Evolutionary conservation across 1,140 invertebrate genomes (phyloP).

Genomic region (Zaprionus lachaisei): DNA sequence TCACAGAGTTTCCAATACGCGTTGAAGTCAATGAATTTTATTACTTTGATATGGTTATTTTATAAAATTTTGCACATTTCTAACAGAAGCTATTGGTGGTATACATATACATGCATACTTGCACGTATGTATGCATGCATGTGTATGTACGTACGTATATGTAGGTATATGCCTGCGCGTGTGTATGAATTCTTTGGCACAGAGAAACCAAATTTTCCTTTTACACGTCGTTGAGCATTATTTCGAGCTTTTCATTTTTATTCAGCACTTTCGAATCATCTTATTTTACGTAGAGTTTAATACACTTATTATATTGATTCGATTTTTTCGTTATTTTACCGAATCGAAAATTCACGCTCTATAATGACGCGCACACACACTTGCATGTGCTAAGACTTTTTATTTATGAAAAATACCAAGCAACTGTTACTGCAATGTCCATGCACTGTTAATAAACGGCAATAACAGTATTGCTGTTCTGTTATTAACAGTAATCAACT

Average conservation of each 20-base stretch:
- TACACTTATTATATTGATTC: constrained; percentile 55
- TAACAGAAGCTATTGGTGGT: constrained; percentile 55
- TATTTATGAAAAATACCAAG: constrained; percentile 47
- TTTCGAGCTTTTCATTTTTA: constrained; percentile 36
- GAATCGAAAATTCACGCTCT: constrained; percentile 53
- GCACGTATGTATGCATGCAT: constrained; percentile 41
- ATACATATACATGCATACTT: constrained; percentile 42
- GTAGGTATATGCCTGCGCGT: constrained; percentile 41
- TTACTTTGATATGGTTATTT: constrained; percentile 59
- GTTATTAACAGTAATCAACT: constrained; percentile 22
- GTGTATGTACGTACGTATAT: constrained; percentile 31
- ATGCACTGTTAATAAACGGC: neutral
- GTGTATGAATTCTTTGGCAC: constrained; percentile 65
- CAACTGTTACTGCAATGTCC: constrained; percentile 18
- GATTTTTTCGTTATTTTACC: constrained; percentile 44
- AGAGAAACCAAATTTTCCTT: constrained; percentile 62
- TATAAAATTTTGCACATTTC: constrained; percentile 72
- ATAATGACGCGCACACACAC: constrained; percentile 50
- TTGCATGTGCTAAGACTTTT: constrained; percentile 36
- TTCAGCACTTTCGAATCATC: constrained; percentile 39
- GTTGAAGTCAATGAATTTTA: constrained; percentile 38
- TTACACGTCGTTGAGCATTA: constrained; percentile 36
- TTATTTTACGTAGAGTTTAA: constrained; percentile 22
- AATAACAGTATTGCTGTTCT: constrained; percentile 20
- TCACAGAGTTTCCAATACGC: constrained; percentile 29